Evolutionary conservation across 2,888 invertebrate genomes (phyloP).

Genomic region (Morpho achilles): DNA sequence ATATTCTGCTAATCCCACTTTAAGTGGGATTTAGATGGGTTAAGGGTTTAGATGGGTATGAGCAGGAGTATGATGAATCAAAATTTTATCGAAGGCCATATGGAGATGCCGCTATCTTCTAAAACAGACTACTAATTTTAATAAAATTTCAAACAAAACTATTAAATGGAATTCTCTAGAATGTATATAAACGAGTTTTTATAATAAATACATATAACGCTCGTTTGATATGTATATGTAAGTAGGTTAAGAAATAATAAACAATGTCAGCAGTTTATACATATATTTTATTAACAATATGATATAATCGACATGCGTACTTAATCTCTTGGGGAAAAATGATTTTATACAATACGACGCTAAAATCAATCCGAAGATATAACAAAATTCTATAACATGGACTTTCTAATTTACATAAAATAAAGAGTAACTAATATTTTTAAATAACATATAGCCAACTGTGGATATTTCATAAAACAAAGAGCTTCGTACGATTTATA

Average conservation of each 20-base stretch:
- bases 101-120: too few species aligned
- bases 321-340: slow-evolving; percentile 60
- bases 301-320: slow-evolving; percentile 73
- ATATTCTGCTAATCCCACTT: too few species aligned
- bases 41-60: too few species aligned
- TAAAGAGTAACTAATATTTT: slow-evolving; percentile 28
- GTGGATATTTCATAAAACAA: slow-evolving; percentile 20
- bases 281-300: slow-evolving; percentile 78
- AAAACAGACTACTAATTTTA: too few species aligned
- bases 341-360: slow-evolving; percentile 61
- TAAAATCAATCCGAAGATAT: slow-evolving; percentile 36
- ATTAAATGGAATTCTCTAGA: slow-evolving; percentile 1
- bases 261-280: slow-evolving; percentile 64
- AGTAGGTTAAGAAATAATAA: slow-evolving; percentile 26
- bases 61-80: too few species aligned
- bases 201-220: neutral
- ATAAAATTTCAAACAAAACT: too few species aligned
- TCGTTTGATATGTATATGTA: neutral
- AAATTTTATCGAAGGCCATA: too few species aligned
- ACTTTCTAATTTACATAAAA: slow-evolving; percentile 37
- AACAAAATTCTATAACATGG: slow-evolving; percentile 40
- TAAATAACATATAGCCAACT: slow-evolving; percentile 27
- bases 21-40: too few species aligned
- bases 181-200: slow-evolving; percentile 2
- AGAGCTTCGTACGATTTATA: neutral